Evolutionary conservation across 2,888 invertebrate species (phyloP), one percentile per base, ranked within the genome.

Genomic region (Entomobrya multifasciata): DNA sequence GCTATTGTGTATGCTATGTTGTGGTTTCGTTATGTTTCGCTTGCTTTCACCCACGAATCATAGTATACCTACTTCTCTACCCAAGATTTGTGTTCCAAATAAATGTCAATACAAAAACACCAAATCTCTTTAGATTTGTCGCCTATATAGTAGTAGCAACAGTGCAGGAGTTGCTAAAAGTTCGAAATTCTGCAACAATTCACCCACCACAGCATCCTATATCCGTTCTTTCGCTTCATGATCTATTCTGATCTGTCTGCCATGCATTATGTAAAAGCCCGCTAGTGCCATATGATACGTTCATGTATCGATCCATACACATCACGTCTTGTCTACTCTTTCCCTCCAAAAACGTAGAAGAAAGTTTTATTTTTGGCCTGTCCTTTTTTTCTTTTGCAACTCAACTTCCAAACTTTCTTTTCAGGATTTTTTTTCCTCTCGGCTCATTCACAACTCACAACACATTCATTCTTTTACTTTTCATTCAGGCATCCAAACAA

Each of bases 221-320:
- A 30, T 67, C 49, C n/a, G n/a, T n/a, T n/a, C 30, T 52, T 57
- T 70, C 11, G 36, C 70, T 72, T 81, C 81, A 72, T 81, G 57
- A 81, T 81, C 81, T 72, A 81, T 81, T 81, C 70, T n/a, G n/a
- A n/a, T n/a, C n/a, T n/a, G 72, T 81, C 57, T 72, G 25, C 8
- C 17, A 62, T 52, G 55, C 44, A 81, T 70, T 65, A 70, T 81
- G 41, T 70, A 81, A 22, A 70, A 77, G 57, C 30, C 41, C n/a
- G 30, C 5, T 27, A 36, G 36, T 57, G 67, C 8, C 57, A 41
- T 57, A 41, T 72, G 25, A 27, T 70, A 11, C 44, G 27, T 20
- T 27, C 13, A 20, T 55, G 36, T 70, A 81, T 81, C 81, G 72
- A 81, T 81, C 57, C 81, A 10, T 6, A 20, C 8, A 41, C 41